These are phyloP conservation scores for Cerastis leucographa DNA, from an alignment of 2,888 invertebrate species.

Conservation along the genomic window DNA sequence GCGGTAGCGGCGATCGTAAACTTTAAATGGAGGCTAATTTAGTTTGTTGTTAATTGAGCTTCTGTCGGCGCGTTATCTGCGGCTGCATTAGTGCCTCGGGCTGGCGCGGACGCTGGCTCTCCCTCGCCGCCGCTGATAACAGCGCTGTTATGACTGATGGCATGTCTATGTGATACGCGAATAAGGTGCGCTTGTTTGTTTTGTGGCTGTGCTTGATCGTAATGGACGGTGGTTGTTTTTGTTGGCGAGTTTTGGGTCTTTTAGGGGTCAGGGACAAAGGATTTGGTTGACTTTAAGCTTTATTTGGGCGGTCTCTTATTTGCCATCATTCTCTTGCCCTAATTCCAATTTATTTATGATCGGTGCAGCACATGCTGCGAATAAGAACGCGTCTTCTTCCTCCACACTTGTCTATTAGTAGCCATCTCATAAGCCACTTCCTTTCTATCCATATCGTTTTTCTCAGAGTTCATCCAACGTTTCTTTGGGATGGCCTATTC, in stretches of 20 bases:
- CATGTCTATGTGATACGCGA: slow-evolving; percentile 63
- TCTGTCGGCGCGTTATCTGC: slow-evolving; percentile 84
- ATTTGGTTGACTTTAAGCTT: neutral
- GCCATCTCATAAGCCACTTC: neutral
- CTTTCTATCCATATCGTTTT: neutral
- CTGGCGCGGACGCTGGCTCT: slow-evolving; percentile 63
- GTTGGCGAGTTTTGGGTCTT: neutral
- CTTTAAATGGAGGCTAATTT: slow-evolving; percentile 90
- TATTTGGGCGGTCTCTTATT: neutral
- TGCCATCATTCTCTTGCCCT: neutral
- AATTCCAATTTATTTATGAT: neutral
- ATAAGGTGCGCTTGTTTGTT: slow-evolving; percentile 52
- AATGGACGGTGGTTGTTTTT: slow-evolving; percentile 24
- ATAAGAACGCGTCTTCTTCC: neutral
- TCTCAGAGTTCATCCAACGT: neutral
- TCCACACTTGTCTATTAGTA: neutral
- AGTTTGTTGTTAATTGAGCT: slow-evolving; percentile 90
- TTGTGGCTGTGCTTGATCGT: slow-evolving; percentile 16
- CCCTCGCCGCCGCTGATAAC: slow-evolving; percentile 54
- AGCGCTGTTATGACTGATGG: slow-evolving; percentile 68
- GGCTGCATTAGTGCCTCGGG: slow-evolving; percentile 84
- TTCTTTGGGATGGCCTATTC: neutral
- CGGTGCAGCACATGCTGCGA: neutral
- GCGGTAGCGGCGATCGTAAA: slow-evolving; percentile 89
- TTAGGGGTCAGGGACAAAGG: neutral